Evolutionary conservation across 2,113 vertebrate genomes (phyloP).

Genomic region (Aldabrachelys gigantea): DNA sequence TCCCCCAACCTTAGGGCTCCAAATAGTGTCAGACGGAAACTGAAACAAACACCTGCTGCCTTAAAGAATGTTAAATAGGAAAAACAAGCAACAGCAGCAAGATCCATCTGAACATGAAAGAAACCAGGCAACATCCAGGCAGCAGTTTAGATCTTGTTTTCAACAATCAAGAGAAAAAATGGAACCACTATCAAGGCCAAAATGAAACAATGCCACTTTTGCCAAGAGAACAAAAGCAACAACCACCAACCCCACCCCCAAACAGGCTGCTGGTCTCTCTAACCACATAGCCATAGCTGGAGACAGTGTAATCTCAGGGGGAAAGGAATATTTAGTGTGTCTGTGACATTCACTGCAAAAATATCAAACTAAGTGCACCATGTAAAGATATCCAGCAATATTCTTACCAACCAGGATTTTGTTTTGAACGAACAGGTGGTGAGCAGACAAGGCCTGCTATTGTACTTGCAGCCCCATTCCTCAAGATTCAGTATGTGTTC

Average conservation of each 20-base stretch:
- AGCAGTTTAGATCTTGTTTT: conserved; percentile 31
- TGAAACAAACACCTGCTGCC: conserved; percentile 22
- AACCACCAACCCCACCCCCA: conserved; percentile 68
- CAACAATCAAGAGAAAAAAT: conserved; percentile 1
- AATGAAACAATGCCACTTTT: conserved; percentile 63
- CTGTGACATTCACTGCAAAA: conserved; percentile 1
- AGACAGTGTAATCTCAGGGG: conserved; percentile 62
- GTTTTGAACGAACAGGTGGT: conserved; percentile 5
- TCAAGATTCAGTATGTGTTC: background rate
- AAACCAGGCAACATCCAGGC: conserved; percentile 33
- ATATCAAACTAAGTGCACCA: conserved; percentile 1
- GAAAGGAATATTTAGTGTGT: conserved; percentile 37
- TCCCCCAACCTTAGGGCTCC: conserved; percentile 28
- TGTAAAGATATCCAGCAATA: background rate
- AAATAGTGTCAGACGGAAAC: background rate
- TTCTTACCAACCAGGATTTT: background rate
- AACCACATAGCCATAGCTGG: conserved; percentile 52
- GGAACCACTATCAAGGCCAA: conserved; percentile 36
- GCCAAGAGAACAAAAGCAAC: conserved; percentile 63
- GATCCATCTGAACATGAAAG: background rate
- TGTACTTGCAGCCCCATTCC: background rate
- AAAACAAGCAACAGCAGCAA: background rate
- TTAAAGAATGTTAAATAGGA: conserved; percentile 39
- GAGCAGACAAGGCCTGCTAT: background rate
- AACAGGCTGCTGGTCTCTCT: conserved; percentile 63